Evolutionary conservation across 2,888 invertebrate genomes (phyloP), one percentile per base, ranked within the genome.

Genomic region (Brachypterus glaber): DNA sequence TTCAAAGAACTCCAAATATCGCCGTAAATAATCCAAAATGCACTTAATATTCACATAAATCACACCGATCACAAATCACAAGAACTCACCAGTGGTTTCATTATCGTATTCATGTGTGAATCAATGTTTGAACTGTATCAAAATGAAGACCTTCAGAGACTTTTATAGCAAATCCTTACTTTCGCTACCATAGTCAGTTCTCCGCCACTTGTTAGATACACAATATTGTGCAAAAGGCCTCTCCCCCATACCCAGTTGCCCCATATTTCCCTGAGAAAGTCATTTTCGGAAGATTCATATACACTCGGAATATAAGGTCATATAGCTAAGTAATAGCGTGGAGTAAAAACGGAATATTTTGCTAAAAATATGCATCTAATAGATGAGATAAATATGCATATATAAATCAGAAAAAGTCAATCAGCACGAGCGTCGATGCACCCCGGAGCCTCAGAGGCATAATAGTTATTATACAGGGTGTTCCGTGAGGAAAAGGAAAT

Each of bases 101-200:
- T 72, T 53, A 48, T 61, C 45, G 47, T 49, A 52, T 49, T 52
- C 51, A 53, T 57, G 45, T 44, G 49, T 40, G 48, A 38, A 32
- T 25, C 18, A 37, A 49, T 42, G 44, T 62, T 61, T 69, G 71
- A 71, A 73, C 73, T 73, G 72, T 69, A 70, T 70, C 64, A 66
- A 64, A 66, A 67, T 64, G 63, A 60, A 62, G 56, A 58, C 58
- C 60, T 63, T 62, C 67, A 58, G 63, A 63, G 64, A 65, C 70
- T 73, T 73, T 70, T 73, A 73, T 73, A 73, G 69, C 63, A 50
- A 53, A 61, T 64, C 60, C 62, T 63, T 62, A 70, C 72, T 72
- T 72, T 72, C 71, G 71, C 68, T 66, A 65, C 64, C 59, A 35
- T 11, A 9, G 12, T 31, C 37, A 34, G 27, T 51, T 61, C 55